A percentile compares a stretch with the other conserved stretches of the same genome.
These are phyloP conservation scores for Aphelinus certus DNA, from an alignment of 1,140 invertebrate genomes.

Conservation along the genomic window DNA sequence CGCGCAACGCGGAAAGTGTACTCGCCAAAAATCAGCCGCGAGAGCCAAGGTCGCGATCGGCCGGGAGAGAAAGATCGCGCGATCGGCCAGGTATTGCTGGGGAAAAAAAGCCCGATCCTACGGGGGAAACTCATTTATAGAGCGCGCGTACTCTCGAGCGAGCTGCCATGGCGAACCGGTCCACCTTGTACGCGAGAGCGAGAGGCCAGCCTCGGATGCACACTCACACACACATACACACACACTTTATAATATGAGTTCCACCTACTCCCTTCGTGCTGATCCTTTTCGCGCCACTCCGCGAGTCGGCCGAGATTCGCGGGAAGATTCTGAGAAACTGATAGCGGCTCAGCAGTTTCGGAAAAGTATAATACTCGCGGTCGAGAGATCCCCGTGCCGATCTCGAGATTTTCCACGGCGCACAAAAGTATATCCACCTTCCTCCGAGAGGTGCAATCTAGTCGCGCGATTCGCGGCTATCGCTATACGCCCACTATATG, in stretches of 20 bases:
- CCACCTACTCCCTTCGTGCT: slow-evolving; percentile 24
- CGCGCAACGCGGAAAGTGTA: too few relatives aligned
- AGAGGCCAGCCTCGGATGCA: background rate
- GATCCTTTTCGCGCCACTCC: slow-evolving; percentile 2
- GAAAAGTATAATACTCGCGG: background rate
- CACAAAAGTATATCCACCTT: too few relatives aligned
- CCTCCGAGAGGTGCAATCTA: too few relatives aligned
- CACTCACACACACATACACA: too few relatives aligned
- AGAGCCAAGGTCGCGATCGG: background rate
- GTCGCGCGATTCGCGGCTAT: too few relatives aligned
- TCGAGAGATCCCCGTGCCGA: too few relatives aligned
- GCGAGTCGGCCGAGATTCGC: background rate
- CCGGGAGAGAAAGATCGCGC: slow-evolving; percentile 3
- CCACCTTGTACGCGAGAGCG: slow-evolving; percentile 2
- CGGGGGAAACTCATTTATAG: slow-evolving; percentile 15
- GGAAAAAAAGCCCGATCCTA: background rate
- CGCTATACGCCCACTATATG: too few relatives aligned
- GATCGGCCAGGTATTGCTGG: too few relatives aligned
- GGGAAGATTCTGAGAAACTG: slow-evolving; percentile 16
- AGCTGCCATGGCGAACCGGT: slow-evolving; percentile 17
- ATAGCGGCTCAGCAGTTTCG: background rate
- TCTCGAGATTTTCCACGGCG: too few relatives aligned
- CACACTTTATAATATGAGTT: slow-evolving; percentile 9
- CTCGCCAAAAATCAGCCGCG: too few relatives aligned
- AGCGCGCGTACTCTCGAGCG: slow-evolving; percentile 6